These are phyloP conservation scores for Drosophila subquinaria DNA, from an alignment of 2,888 invertebrate genomes.

Conservation along the genomic window DNA sequence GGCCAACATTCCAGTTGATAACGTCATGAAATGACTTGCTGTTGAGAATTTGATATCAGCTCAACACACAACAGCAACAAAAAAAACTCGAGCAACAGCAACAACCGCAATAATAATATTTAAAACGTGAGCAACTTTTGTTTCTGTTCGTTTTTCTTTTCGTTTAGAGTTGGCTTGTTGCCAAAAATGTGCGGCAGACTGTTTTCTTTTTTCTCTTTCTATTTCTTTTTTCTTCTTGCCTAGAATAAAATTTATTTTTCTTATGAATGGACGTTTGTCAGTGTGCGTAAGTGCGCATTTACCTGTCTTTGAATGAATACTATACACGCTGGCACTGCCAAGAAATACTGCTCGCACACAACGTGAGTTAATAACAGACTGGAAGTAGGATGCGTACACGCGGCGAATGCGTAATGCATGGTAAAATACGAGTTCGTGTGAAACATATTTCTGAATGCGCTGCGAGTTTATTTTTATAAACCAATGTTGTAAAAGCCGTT, in stretches of 20 bases:
- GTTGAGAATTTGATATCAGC: constrained; percentile 41
- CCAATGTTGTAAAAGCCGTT: constrained; percentile 26
- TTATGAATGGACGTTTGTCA: constrained; percentile 57
- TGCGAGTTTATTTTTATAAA: constrained; percentile 43
- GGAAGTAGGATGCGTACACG: constrained; percentile 32
- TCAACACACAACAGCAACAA: constrained; percentile 3
- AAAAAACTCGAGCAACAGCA: not conserved
- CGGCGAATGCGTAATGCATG: constrained; percentile 66
- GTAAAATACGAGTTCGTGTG: constrained; percentile 18
- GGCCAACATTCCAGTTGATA: constrained; percentile 39
- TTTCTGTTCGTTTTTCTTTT: constrained; percentile 33
- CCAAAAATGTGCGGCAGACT: constrained; percentile 53
- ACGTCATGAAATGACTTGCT: constrained; percentile 38
- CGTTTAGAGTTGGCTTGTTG: constrained; percentile 54
- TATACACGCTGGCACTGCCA: constrained; percentile 26
- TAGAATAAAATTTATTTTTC: constrained; percentile 67
- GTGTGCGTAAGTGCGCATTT: constrained; percentile 20
- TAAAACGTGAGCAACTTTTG: constrained; percentile 61
- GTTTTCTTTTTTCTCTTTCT: constrained; percentile 11
- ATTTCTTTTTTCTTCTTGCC: constrained; percentile 12
- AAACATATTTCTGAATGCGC: constrained; percentile 26
- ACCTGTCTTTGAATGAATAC: constrained; percentile 58
- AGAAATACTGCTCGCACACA: constrained; percentile 53
- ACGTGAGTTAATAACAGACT: constrained; percentile 50
- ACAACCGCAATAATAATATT: constrained; percentile 20